phyloP scores from a whole-genome alignment of 2,797 vertebrate genomes.

The Malurus leucopterus region DNA sequence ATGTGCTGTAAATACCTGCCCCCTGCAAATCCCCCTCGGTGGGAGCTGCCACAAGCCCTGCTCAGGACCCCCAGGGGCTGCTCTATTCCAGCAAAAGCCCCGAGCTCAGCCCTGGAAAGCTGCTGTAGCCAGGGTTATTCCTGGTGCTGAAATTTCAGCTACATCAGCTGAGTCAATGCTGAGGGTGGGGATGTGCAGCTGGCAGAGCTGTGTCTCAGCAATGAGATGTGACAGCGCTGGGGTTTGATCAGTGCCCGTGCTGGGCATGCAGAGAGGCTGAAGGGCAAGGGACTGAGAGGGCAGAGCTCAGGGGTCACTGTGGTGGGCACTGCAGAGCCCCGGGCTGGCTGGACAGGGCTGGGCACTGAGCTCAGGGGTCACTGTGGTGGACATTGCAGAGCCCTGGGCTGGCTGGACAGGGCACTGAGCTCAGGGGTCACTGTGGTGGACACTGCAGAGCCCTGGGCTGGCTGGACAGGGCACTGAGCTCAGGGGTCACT shows the following conservation, averaged over 20 bases:
- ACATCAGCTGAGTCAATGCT: slow-evolving; percentile 54
- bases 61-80: not conserved
- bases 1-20: fast-evolving
- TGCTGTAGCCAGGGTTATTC: not conserved
- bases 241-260: slow-evolving; percentile 2
- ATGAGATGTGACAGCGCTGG: slow-evolving; percentile 4
- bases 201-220: slow-evolving; percentile 30
- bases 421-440: too few species aligned
- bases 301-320: too few species aligned
- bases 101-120: fast-evolving
- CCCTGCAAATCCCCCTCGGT: not conserved
- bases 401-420: too few species aligned
- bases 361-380: not conserved
- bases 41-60: not conserved
- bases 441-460: too few species aligned
- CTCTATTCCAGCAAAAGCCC: not conserved
- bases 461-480: not conserved
- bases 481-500: too few species aligned
- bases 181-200: slow-evolving; percentile 46
- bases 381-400: not conserved
- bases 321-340: not conserved
- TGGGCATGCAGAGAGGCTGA: not conserved
- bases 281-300: not conserved
- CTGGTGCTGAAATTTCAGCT: slow-evolving; percentile 22
- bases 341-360: not conserved